Evolutionary conservation across 2,888 invertebrate species (phyloP), one percentile per base, ranked within the genome.

Genomic region (Lymantria dispar): DNA sequence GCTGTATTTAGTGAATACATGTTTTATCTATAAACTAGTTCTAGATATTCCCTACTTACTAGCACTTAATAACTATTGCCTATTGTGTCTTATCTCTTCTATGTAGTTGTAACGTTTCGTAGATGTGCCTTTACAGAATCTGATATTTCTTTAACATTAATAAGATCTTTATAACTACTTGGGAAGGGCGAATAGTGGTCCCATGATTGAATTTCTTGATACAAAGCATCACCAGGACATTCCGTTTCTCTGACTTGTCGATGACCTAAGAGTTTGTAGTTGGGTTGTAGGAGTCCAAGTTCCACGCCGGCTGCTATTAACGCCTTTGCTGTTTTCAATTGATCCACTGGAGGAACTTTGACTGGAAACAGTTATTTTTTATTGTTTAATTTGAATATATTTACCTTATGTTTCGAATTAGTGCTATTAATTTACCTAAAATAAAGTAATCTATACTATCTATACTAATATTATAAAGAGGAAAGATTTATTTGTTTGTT

Each of bases 211-310:
- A 95, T 93, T 67, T 94, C 93, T 0, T 91, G 67, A 66, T 88
- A 94, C 7, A 95, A 80, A 0, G 90, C 79, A 9, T 92, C 90
- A 0, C 95, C 95, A 0, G 95, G 95, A 63, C 95, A 95, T 48
- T 93, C 93, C 0, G 95, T 95, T 3, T 66, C 64, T 5, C 81
- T 64, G 0, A 85, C 83, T 62, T 87, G 86, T 8, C 75, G 78
- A 68, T 67, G 67, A 7, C 67, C 67, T 0, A 67, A 40, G 2
- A 67, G 58, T 14, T 64, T 67, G 47, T 67, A 67, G 41, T 72
- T 83, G 0, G 86, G 71, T 14, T 83, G 77, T 15, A 96, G 93
- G 72, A 89, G 92, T 0, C 94, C 94, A n/a, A 89, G 79, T 8
- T 86, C 74, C 0, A 95, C 89, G 0, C 95, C 95, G 36, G 91